These are phyloP conservation scores for Vipera ursinii DNA, from an alignment of 2,797 vertebrate genomes.

Conservation along the genomic window DNA sequence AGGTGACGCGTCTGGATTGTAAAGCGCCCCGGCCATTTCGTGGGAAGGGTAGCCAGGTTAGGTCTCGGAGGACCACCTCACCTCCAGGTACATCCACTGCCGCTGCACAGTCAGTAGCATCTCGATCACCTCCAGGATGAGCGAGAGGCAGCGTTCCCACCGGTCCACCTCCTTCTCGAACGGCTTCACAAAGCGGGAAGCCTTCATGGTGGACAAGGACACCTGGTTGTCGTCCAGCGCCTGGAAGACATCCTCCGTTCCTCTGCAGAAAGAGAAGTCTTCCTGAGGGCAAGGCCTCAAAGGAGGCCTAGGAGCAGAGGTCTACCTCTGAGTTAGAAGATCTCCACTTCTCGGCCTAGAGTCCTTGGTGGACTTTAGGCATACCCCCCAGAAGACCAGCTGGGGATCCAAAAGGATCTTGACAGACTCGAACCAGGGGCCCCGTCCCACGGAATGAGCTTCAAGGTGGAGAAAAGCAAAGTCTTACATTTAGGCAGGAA, in stretches of 20 bases:
- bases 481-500: too few species aligned
- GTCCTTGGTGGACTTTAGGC: background rate
- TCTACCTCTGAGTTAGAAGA: background rate
- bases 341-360: background rate
- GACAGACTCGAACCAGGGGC: too few species aligned
- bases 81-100: conserved; percentile 91
- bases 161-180: conserved; percentile 84
- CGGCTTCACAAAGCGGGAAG: conserved; percentile 82
- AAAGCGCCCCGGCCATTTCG: accelerated
- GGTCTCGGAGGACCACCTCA: conserved; percentile 39
- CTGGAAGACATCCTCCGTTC: conserved; percentile 84
- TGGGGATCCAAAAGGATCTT: too few species aligned
- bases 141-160: conserved; percentile 84
- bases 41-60: background rate
- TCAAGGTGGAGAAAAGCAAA: too few species aligned
- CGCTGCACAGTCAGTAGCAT: conserved; percentile 83
- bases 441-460: too few species aligned
- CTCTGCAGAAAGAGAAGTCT: conserved; percentile 60
- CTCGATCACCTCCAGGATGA: conserved; percentile 83
- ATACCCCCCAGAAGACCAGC: too few species aligned
- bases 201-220: conserved; percentile 84
- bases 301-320: background rate
- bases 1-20: background rate
- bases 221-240: conserved; percentile 87
- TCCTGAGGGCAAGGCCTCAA: background rate